These are phyloP conservation scores for Varecia variegata DNA, from an alignment of 2,797 vertebrate species.

Conservation along the genomic window DNA sequence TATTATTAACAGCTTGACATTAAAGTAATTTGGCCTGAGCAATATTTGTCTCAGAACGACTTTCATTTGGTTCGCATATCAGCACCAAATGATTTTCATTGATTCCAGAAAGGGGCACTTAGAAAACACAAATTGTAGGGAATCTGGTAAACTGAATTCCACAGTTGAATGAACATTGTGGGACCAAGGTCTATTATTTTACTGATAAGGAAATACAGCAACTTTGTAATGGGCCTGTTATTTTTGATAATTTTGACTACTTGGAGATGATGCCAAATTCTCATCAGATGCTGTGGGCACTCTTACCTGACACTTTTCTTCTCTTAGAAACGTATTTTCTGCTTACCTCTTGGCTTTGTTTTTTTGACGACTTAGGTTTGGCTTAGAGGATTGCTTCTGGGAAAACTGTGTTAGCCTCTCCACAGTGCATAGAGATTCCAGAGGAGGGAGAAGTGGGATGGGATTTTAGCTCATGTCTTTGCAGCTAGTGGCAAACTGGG, in stretches of 20 bases:
- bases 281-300: background rate
- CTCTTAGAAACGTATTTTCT: conserved; percentile 46
- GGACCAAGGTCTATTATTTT: background rate
- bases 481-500: too few species aligned
- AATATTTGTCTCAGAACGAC: conserved; percentile 35
- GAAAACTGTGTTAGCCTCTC: background rate
- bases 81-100: conserved; percentile 2
- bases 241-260: conserved; percentile 43
- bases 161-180: background rate
- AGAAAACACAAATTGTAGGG: conserved; percentile 37
- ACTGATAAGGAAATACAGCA: background rate
- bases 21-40: background rate
- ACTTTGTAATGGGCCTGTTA: background rate
- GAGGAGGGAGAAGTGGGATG: background rate
- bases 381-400: conserved; percentile 35
- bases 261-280: background rate
- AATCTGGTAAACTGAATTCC: conserved; percentile 33
- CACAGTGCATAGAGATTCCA: background rate
- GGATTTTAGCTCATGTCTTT: background rate
- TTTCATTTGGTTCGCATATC: conserved; percentile 16
- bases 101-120: conserved; percentile 24
- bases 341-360: conserved; percentile 4
- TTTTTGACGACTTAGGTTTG: conserved; percentile 33
- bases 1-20: background rate
- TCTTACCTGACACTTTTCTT: conserved; percentile 9